A percentile compares a stretch with the other conserved stretches of the same genome.
phyloP scores from a whole-genome alignment of 2,113 vertebrate genomes.

The Malurus cyaneus region DNA sequence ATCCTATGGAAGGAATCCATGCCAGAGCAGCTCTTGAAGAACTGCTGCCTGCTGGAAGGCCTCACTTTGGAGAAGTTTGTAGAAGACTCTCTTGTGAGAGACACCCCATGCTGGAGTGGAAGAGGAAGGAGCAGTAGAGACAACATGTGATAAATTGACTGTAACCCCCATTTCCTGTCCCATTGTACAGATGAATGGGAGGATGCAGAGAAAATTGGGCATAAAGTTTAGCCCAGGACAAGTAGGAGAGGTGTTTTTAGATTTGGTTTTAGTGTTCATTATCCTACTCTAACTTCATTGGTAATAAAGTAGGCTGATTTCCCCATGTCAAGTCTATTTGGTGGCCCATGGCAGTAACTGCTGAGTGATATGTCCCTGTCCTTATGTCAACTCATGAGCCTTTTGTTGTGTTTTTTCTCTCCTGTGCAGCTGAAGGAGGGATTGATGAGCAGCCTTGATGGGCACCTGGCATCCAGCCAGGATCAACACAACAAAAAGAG shows the following conservation, averaged over 20 bases:
- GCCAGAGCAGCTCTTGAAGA: not conserved
- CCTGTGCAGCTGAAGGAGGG: not conserved
- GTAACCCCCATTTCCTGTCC: not conserved
- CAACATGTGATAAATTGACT: not conserved
- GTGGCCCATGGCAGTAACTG: not conserved
- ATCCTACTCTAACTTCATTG: not conserved
- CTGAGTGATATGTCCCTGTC: not conserved
- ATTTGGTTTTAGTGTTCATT: not conserved
- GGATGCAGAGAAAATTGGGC: not conserved
- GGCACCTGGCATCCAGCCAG: not conserved
- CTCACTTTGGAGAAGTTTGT: not conserved
- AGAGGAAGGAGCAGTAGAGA: not conserved
- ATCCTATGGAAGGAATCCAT: not conserved
- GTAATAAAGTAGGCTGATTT: not conserved
- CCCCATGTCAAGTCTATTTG: not conserved
- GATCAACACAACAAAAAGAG: not conserved
- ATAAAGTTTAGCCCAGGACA: not conserved
- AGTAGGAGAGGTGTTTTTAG: accelerated
- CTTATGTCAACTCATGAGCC: not conserved
- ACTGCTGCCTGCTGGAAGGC: accelerated
- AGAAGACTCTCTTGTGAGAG: not conserved
- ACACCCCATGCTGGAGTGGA: not conserved
- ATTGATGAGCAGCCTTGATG: not conserved
- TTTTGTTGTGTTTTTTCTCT: not conserved
- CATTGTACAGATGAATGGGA: not conserved